Percentiles rank a stretch among this genome's conserved stretches.
These are phyloP conservation scores for Reinhardtius hippoglossoides DNA, from an alignment of 2,113 vertebrate species.

Conservation along the genomic window DNA sequence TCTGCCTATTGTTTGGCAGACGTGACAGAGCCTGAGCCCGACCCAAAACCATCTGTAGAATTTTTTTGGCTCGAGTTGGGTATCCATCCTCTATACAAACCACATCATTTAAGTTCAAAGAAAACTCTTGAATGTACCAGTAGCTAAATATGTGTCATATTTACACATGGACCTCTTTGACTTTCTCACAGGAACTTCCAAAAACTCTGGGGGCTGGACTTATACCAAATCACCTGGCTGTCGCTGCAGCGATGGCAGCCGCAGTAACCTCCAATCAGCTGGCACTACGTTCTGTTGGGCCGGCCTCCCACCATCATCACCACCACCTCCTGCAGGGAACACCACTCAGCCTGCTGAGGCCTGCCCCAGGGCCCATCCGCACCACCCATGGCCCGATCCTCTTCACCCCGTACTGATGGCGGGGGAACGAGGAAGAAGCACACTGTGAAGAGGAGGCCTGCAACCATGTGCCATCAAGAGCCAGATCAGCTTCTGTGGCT, in stretches of 20 bases:
- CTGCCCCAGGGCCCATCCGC: slow-evolving; percentile 91
- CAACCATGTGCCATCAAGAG: slow-evolving; percentile 46
- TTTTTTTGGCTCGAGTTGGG: not conserved
- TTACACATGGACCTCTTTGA: slow-evolving; percentile 41
- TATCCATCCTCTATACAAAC: not conserved
- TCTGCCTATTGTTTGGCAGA: not conserved
- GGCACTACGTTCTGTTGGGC: slow-evolving; percentile 81
- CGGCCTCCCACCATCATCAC: slow-evolving; percentile 71
- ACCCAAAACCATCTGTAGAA: not conserved
- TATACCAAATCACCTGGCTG: slow-evolving; percentile 89
- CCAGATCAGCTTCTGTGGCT: slow-evolving; percentile 40
- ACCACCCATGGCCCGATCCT: slow-evolving; percentile 92
- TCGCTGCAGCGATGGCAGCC: slow-evolving; percentile 91
- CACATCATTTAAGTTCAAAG: not conserved
- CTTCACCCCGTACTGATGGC: slow-evolving; percentile 90
- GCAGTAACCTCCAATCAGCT: slow-evolving; percentile 88
- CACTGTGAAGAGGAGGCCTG: slow-evolving; percentile 79
- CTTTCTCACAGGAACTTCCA: slow-evolving; percentile 87
- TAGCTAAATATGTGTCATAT: not conserved
- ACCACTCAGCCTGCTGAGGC: slow-evolving; percentile 88
- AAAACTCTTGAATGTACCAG: not conserved
- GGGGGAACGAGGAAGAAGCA: slow-evolving; percentile 79
- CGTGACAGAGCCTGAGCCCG: not conserved
- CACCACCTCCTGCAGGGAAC: slow-evolving; percentile 88
- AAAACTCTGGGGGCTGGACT: slow-evolving; percentile 89